Percentiles rank a stretch among this genome's conserved stretches.
phyloP scores from a whole-genome alignment of 2,113 vertebrate genomes.

The Pangasianodon gigas region DNA sequence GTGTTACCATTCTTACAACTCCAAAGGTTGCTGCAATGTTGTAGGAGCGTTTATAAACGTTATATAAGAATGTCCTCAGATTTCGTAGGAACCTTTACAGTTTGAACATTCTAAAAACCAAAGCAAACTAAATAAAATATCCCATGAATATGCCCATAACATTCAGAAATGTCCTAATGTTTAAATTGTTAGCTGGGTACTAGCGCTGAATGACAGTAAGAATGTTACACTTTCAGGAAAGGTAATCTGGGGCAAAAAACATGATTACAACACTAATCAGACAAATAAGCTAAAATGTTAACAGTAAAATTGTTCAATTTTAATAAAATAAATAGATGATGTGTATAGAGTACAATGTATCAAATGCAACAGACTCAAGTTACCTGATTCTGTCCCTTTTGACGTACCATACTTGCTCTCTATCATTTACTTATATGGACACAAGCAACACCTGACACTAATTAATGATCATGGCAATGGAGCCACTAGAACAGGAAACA shows the following conservation, averaged over 20 bases:
- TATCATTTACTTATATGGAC: neutral
- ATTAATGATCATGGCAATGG: neutral
- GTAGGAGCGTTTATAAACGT: neutral
- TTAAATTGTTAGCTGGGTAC: neutral
- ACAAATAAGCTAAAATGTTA: neutral
- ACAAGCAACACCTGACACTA: neutral
- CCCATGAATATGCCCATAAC: neutral
- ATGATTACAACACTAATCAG: neutral
- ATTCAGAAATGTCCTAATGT: neutral
- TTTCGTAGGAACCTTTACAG: neutral
- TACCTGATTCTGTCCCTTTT: neutral
- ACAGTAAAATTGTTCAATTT: neutral
- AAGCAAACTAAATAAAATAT: neutral
- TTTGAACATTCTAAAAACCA: neutral
- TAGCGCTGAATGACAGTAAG: neutral
- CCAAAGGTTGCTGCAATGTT: neutral
- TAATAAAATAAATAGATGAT: neutral
- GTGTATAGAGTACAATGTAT: neutral
- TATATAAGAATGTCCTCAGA: neutral
- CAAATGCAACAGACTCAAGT: neutral
- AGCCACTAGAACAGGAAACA: neutral
- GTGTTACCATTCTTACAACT: neutral
- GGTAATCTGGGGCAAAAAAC: neutral
- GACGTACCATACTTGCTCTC: neutral
- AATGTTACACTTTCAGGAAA: neutral